These are phyloP conservation scores for Tridacna crocea DNA, from an alignment of 2,888 invertebrate genomes.

Conservation along the genomic window DNA sequence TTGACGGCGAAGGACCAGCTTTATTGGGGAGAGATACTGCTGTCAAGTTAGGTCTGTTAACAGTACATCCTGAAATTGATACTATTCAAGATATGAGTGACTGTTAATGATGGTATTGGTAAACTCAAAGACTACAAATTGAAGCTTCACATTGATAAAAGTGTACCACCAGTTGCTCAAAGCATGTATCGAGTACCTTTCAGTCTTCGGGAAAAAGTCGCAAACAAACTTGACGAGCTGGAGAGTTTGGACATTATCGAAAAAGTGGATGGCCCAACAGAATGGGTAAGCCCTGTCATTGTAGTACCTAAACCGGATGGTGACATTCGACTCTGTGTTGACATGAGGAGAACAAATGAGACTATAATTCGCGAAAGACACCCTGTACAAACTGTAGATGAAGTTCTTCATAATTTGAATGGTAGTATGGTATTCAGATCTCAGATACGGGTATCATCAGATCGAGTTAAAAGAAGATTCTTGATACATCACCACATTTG, in stretches of 20 bases:
- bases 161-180: neutral
- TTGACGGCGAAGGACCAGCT: conserved; percentile 32
- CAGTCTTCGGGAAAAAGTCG: conserved; percentile 1
- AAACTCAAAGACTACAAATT: neutral
- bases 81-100: conserved; percentile 2
- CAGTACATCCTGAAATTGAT: neutral
- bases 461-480: conserved; percentile 35
- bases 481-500: conserved; percentile 48
- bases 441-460: conserved; percentile 44
- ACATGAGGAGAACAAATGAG: conserved; percentile 55
- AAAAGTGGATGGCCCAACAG: conserved; percentile 45
- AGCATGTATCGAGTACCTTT: neutral
- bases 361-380: conserved; percentile 49
- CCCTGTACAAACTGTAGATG: conserved; percentile 54
- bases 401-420: conserved; percentile 52
- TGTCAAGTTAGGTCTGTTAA: neutral
- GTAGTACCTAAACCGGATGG: conserved; percentile 60
- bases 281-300: conserved; percentile 61
- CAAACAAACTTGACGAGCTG: neutral
- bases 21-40: conserved; percentile 5
- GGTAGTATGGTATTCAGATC: conserved; percentile 55
- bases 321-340: conserved; percentile 61
- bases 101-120: neutral
- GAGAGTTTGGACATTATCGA: neutral
- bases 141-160: conserved; percentile 2